Evolutionary conservation across 2,113 vertebrate genomes (phyloP), one percentile per base, ranked within the genome.

Genomic region (Tor tambroides): DNA sequence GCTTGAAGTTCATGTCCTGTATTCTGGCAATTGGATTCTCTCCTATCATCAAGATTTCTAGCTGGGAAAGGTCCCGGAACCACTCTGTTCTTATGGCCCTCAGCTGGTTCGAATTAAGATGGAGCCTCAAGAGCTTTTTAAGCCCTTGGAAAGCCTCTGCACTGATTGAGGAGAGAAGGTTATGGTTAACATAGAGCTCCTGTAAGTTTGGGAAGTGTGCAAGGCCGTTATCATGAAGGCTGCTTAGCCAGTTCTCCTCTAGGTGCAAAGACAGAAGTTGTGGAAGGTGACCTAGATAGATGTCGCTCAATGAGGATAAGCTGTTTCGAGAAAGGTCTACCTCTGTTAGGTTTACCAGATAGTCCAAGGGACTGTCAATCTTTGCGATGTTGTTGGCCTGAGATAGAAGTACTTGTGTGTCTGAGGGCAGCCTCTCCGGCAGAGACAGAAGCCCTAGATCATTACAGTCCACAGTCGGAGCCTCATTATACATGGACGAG

Each of bases 141-240:
- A 99, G 96, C 85, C 98, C 98, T 89, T 93, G 93, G 90, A 99
- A 99, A 84, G 98, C 97, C 90, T 95, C 90, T 0, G 96, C 94
- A 69, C 97, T 96, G 92, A 99, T 97, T 81, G 90, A 91, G 56
- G 96, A 97, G 91, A 99, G 97, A 85, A 97, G 93, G 91, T 99
- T 99, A 92, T 99, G 98, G 93, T 99, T 99, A 91, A 99, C 93
- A 84, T 99, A 99, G 89, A 99, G 97, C 92, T 99, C 98, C 92
- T 99, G 98, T 82, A 99, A 96, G 91, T 95, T 97, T 12, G 91
- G 92, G 71, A 99, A 93, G 43, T 96, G 94, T 76, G 94, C 93
- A 81, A 99, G 93, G 92, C 97, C 96, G 91, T 91, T 92, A 75
- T 97, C 96, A 15, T 96, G 96, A 91, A 99, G 93, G 78, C 96